These are phyloP conservation scores for Trichomalopsis sarcophagae DNA, from an alignment of 1,140 invertebrate species.

Conservation along the genomic window DNA sequence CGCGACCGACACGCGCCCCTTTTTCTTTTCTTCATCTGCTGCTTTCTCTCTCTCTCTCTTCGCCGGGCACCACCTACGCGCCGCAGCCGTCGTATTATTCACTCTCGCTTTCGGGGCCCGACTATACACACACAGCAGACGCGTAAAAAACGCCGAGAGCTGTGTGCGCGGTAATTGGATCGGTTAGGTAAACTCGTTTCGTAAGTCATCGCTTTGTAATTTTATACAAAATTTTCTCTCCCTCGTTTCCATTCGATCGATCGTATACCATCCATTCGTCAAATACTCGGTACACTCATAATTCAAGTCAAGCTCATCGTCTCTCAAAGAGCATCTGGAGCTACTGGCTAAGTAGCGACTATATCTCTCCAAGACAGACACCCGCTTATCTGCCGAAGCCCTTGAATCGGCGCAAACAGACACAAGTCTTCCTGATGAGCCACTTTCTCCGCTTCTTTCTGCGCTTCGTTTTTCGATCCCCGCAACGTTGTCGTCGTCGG, in stretches of 20 bases:
- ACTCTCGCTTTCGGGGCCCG: slow-evolving; percentile 8
- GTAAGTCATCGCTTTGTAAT: not conserved
- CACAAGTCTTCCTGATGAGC: not conserved
- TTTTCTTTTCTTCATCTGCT: slow-evolving; percentile 35
- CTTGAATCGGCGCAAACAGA: not conserved
- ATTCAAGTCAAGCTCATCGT: too few species aligned
- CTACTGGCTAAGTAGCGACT: not conserved
- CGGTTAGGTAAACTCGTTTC: too few species aligned
- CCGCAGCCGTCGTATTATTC: not conserved
- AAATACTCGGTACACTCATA: too few species aligned
- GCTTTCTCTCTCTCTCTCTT: slow-evolving; percentile 12
- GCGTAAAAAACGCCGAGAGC: not conserved
- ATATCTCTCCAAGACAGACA: not conserved
- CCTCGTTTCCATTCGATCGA: too few species aligned
- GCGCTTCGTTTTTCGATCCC: not conserved
- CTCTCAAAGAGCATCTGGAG: not conserved
- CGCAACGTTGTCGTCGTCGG: not conserved
- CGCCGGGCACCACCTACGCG: not conserved
- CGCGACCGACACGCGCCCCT: slow-evolving; percentile 69
- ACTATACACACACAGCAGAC: slow-evolving; percentile 9
- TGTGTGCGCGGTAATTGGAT: not conserved
- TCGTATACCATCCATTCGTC: too few species aligned
- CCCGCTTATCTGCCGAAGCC: not conserved
- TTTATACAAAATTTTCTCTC: too few species aligned
- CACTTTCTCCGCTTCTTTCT: not conserved